These are phyloP conservation scores for Tryphoninae sp. DNA, from an alignment of 2,888 invertebrate genomes.

Conservation along the genomic window DNA sequence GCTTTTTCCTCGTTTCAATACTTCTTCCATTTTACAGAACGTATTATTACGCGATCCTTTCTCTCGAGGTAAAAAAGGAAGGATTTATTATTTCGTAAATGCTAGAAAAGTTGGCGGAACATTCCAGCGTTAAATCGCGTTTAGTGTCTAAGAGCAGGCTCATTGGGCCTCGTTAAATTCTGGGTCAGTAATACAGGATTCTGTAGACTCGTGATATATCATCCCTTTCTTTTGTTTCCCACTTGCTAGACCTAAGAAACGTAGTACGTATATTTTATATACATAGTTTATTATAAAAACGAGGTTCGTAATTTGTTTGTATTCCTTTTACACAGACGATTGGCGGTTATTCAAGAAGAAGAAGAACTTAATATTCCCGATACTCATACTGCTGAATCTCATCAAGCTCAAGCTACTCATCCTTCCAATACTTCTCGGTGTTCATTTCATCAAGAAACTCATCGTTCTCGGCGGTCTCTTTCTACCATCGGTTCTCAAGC, in stretches of 20 bases:
- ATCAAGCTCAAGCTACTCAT: slow-evolving; percentile 83
- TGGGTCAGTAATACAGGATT: slow-evolving; percentile 40
- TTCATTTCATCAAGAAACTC: slow-evolving; percentile 87
- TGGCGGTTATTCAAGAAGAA: slow-evolving; percentile 84
- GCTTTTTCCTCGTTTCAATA: not conserved
- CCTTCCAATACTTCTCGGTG: slow-evolving; percentile 84
- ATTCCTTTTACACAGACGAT: slow-evolving; percentile 62
- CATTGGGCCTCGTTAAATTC: slow-evolving; percentile 2
- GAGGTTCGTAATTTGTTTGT: slow-evolving; percentile 1
- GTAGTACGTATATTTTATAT: not conserved
- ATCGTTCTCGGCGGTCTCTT: slow-evolving; percentile 84
- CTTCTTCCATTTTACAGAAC: not conserved
- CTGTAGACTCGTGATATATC: not conserved
- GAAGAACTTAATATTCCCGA: slow-evolving; percentile 87
- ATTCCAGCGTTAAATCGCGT: slow-evolving; percentile 12
- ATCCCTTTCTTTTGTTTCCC: not conserved
- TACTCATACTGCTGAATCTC: slow-evolving; percentile 78
- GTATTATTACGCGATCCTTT: slow-evolving; percentile 18
- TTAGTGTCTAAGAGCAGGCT: slow-evolving; percentile 8
- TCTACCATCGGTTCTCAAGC: slow-evolving; percentile 84
- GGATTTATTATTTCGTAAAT: slow-evolving; percentile 4
- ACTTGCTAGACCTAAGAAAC: not conserved
- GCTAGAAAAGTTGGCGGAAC: not conserved
- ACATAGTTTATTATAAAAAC: not conserved
- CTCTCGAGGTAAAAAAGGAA: not conserved